Percentiles rank a stretch among this genome's conserved stretches.
phyloP scores from a whole-genome alignment of 2,113 vertebrate genomes.

The Penelope pileata region DNA sequence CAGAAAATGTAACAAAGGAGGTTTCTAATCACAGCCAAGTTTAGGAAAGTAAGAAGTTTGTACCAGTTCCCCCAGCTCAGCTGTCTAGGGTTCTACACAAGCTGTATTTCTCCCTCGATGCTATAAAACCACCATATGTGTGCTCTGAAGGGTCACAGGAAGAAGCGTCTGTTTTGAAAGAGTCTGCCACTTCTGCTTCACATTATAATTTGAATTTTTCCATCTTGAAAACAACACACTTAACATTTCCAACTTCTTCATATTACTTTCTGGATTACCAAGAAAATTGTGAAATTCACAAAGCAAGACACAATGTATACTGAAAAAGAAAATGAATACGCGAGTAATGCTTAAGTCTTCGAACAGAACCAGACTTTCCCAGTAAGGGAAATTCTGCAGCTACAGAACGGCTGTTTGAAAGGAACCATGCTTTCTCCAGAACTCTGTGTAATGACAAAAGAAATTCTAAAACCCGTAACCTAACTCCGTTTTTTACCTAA shows the following conservation, averaged over 20 bases:
- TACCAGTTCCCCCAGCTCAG: background rate
- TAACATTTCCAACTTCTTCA: background rate
- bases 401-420: background rate
- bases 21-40: background rate
- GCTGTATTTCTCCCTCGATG: background rate
- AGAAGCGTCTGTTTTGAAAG: background rate
- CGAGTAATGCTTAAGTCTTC: background rate
- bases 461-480: background rate
- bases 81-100: background rate
- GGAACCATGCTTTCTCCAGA: background rate
- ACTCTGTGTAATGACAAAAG: background rate
- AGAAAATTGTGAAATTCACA: background rate
- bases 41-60: background rate
- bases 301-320: background rate
- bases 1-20: background rate
- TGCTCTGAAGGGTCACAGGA: background rate
- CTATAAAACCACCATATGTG: rapidly evolving
- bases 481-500: background rate
- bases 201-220: background rate
- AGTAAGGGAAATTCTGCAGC: background rate
- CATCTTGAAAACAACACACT: background rate
- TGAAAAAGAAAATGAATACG: background rate
- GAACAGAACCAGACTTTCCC: background rate
- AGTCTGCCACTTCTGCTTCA: background rate
- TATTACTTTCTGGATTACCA: background rate